Percentiles rank a stretch among this genome's conserved stretches.
Evolutionary conservation across 2,888 invertebrate genomes (phyloP).

Genomic region (Tipula vernalis): DNA sequence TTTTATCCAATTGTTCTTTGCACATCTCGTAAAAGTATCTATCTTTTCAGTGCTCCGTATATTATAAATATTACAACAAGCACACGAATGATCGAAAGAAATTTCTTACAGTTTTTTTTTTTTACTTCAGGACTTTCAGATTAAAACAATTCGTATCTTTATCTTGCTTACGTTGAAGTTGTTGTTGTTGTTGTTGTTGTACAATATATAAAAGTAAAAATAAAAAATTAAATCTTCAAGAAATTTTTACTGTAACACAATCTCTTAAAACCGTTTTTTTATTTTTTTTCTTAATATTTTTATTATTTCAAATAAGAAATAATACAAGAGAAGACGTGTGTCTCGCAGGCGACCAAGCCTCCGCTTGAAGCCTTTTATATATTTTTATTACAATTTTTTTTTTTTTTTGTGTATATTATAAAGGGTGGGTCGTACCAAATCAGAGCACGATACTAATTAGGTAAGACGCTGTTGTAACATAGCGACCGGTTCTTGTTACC

Average conservation of each 20-base stretch:
- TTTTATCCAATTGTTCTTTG: neutral
- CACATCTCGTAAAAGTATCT: neutral
- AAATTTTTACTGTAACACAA: slow-evolving; percentile 4
- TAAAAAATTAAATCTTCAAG: neutral
- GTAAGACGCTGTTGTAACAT: neutral
- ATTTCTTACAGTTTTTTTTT: neutral
- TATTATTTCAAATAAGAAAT: neutral
- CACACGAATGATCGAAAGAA: neutral
- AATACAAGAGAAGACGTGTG: slow-evolving; percentile 13
- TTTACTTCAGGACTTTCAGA: neutral
- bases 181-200: neutral
- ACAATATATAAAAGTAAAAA: neutral
- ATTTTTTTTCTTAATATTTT: neutral
- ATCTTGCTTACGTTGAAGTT: neutral
- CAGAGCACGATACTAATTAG: neutral
- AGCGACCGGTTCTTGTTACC: neutral
- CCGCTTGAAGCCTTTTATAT: neutral
- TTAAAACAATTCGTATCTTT: neutral
- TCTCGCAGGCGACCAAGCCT: slow-evolving; percentile 13
- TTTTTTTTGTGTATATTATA: neutral
- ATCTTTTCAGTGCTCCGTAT: neutral
- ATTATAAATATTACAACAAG: neutral
- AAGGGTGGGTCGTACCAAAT: neutral
- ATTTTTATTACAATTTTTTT: neutral
- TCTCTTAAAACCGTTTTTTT: neutral